These are phyloP conservation scores for Neoniphon sammara DNA, from an alignment of 2,797 vertebrate species.

Conservation along the genomic window DNA sequence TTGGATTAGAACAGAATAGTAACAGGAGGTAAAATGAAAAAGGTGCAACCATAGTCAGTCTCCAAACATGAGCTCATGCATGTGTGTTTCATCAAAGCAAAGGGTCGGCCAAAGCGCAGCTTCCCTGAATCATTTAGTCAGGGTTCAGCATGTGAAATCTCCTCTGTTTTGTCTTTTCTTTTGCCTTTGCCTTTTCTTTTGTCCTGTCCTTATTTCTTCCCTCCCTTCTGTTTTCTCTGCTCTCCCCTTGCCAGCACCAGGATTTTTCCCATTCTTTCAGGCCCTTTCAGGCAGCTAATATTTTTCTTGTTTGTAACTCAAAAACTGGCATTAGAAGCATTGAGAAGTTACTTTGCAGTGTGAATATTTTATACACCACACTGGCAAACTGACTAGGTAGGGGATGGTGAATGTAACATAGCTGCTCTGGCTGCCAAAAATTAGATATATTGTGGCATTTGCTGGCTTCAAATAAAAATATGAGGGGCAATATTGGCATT, in stretches of 20 bases:
- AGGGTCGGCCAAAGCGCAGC: no score
- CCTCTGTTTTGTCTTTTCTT: background rate
- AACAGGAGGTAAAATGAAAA: background rate
- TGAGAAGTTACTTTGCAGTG: background rate
- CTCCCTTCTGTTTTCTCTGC: background rate
- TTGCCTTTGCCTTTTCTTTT: constrained; percentile 6
- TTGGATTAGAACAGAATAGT: constrained; percentile 6
- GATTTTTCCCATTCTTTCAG: background rate
- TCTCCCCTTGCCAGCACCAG: constrained; percentile 14
- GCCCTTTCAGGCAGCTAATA: background rate
- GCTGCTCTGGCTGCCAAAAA: background rate
- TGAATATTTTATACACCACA: no score
- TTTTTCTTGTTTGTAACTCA: background rate
- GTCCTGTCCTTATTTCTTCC: background rate
- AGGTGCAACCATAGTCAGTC: background rate
- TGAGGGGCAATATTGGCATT: no score
- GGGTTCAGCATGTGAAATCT: background rate
- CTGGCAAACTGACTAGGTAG: no score
- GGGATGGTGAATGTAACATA: no score
- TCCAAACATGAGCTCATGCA: background rate
- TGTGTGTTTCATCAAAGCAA: background rate
- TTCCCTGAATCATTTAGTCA: no score
- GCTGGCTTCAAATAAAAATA: constrained; percentile 1
- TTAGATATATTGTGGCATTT: constrained; percentile 30
- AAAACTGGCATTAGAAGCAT: constrained; percentile 24